Base-by-base conservation (phyloP, 2,888 invertebrate genomes). In the Lithophane leautieri region DNA sequence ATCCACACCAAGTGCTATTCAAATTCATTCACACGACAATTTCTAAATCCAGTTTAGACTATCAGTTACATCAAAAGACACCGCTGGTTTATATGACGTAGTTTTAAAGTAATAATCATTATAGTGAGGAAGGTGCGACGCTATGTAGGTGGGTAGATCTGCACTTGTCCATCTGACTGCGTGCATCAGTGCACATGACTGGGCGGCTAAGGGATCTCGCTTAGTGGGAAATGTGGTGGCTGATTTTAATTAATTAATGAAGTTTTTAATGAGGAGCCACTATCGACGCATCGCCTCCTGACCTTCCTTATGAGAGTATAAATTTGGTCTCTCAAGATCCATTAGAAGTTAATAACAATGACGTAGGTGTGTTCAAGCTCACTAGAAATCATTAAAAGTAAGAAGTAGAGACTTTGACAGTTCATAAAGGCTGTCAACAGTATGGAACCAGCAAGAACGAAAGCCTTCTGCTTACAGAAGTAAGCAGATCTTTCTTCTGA, bases 171-270 rank as follows among this genome's bases (percentile, higher is more conserved):
- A 92, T 92, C 90, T 92, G 92, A 91, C 91, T 93, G 94, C 93
- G 92, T 94, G 92, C 92, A 89, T 93, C 93, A 92, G 91, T 94
- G 90, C 94, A 94, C 94, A 93, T 92, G 93, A 93, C 91, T 93
- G 91, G 87, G 79, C 89, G 86, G 81, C 76, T 92, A 87, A 89
- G 88, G 89, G 73, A 69, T 34, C 40, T 79, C 66, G 52, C 84
- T 85, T 72, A 74, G 85, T 83, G 62, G 40, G n/a, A 73, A 69
- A 85, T 69, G 60, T 60, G 58, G 82, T 70, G 14, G 66, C 66
- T 63, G 19, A 67, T 72, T 71, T 70, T 61, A 44, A 70, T 73
- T 42, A 54, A 50, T 70, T 52, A 69, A 52, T 22, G 22, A 60
- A 28, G 28, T 12, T 60, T 60, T 68, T 22, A 4, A 0, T 52